Evolutionary conservation across 2,888 invertebrate species (phyloP).

Genomic region (Darwinula stevensoni): DNA sequence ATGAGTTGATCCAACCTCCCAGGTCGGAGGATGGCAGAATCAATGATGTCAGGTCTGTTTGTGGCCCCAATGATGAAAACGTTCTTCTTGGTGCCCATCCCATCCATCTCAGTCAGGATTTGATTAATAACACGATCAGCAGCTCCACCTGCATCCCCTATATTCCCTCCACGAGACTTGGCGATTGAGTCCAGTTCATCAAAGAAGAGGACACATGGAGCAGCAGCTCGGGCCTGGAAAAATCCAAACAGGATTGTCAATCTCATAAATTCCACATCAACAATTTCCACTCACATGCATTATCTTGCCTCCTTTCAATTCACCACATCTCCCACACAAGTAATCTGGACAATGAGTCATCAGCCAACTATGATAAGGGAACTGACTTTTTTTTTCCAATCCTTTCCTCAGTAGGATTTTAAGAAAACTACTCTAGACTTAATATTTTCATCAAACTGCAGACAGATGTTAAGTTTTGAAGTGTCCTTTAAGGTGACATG

Average conservation of each 20-base stretch:
- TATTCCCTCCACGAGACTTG: constrained; percentile 86
- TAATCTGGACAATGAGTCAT: too few relatives aligned
- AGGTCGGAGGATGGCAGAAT: constrained; percentile 91
- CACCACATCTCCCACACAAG: too few relatives aligned
- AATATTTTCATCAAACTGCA: too few relatives aligned
- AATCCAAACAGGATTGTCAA: constrained; percentile 5
- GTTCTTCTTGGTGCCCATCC: constrained; percentile 98
- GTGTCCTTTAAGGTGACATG: too few relatives aligned
- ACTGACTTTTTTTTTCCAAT: too few relatives aligned
- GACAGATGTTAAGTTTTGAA: too few relatives aligned
- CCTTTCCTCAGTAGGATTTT: too few relatives aligned
- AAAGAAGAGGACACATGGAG: constrained; percentile 96
- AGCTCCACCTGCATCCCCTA: constrained; percentile 92
- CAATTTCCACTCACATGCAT: neutral
- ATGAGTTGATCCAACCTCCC: constrained; percentile 96
- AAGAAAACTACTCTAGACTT: too few relatives aligned
- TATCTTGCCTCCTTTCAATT: too few relatives aligned
- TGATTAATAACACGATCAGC: constrained; percentile 99
- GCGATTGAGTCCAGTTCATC: constrained; percentile 99
- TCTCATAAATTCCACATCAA: neutral
- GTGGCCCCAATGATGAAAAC: constrained; percentile 97
- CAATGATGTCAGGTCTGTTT: constrained; percentile 78
- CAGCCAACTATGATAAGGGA: too few relatives aligned
- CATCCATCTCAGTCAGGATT: constrained; percentile 98
- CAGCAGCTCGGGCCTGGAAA: constrained; percentile 70